Evolutionary conservation across 2,113 vertebrate genomes (phyloP), one percentile per base, ranked within the genome.

Genomic region (Osmerus mordax): DNA sequence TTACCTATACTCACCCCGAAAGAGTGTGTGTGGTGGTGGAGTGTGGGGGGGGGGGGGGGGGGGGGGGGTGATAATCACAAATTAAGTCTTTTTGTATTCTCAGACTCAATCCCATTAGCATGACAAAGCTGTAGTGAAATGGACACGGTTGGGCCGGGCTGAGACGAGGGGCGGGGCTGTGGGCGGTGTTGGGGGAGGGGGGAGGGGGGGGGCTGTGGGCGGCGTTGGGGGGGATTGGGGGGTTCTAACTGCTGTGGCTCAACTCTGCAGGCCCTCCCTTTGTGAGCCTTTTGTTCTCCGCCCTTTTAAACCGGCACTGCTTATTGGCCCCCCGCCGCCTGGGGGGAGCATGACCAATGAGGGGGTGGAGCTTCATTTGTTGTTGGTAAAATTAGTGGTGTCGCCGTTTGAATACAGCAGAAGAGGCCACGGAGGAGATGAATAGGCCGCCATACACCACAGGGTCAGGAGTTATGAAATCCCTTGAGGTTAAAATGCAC

Each of bases 51-150:
- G 23, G 19, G 60, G 28, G 4, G 32, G n/a, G 75, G 74, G 65
- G 84, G 83, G 73, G 77, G 51, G 71, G 73, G 82, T 76, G 84
- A 86, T 91, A 91, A 95, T 95, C 92, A 94, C 92, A 94, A 94
- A 94, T 96, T 93, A 96, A 94, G 93, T 95, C 94, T 92, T 92
- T 97, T 96, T 98, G 93, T 96, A 92, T 95, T 91, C 92, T 89
- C 83, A 93, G 91, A 94, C 95, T 95, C 94, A 93, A 94, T 94
- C 92, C 91, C 83, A 96, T 97, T 97, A 96, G 83, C 95, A 97
- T 97, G 91, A 96, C 93, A 97, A 99, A 97, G 95, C 90, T 89
- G 86, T 83, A 91, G 91, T 95, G 94, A 96, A 96, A 96, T 92
- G 92, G 95, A 94, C 94, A 94, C 93, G 88, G 91, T 89, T 90